Percentiles rank a stretch among this genome's conserved stretches.
Conservation (phyloP, 2,888 invertebrate genomes). For the Agapostemon virescens region DNA sequence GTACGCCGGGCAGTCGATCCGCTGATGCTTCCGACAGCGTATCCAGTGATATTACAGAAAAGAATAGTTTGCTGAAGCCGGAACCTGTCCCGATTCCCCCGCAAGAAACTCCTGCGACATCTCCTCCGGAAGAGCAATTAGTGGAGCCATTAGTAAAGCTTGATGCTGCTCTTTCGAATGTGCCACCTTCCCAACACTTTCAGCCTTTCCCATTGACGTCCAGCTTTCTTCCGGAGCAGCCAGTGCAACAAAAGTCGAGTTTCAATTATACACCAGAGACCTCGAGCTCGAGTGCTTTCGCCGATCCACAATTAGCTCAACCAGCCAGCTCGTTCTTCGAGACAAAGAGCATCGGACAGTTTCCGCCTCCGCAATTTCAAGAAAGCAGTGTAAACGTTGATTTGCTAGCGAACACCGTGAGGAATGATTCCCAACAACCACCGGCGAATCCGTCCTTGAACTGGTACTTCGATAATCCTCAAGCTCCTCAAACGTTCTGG, state of each 20-base stretch:
- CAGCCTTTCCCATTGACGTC: conserved; percentile 20
- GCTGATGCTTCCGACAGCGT: conserved; percentile 13
- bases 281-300: background rate
- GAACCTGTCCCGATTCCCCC: conserved; percentile 38
- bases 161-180: conserved; percentile 16
- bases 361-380: conserved; percentile 14
- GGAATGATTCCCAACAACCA: conserved; percentile 18
- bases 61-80: conserved; percentile 59
- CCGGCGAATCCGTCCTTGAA: background rate
- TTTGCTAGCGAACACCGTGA: background rate
- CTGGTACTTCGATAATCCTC: conserved; percentile 3
- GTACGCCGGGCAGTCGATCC: background rate
- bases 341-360: background rate
- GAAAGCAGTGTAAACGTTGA: conserved; percentile 18
- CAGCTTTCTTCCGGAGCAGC: conserved; percentile 32
- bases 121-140: background rate
- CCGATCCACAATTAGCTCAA: conserved; percentile 10
- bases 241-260: conserved; percentile 34
- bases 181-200: conserved; percentile 34
- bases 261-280: conserved; percentile 25
- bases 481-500: conserved; percentile 33
- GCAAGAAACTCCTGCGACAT: conserved; percentile 14
- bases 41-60: conserved; percentile 57
- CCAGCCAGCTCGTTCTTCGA: conserved; percentile 42
- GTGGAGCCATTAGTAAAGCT: conserved; percentile 18